phyloP scores from a whole-genome alignment of 2,888 invertebrate genomes.

The Ectemnius lituratus region DNA sequence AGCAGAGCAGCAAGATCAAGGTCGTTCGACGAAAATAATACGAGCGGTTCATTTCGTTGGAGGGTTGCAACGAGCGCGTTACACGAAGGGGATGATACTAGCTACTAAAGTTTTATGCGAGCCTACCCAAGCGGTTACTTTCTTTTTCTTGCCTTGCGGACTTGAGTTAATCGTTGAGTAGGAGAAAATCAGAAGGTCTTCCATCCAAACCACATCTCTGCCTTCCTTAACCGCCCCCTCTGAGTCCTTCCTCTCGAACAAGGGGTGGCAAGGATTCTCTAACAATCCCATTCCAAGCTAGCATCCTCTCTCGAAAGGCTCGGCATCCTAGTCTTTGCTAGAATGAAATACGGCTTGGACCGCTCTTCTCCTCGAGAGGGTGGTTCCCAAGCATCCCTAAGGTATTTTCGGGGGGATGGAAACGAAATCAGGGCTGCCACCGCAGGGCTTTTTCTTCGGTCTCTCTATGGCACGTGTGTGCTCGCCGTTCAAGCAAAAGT shows the following conservation, averaged over 20 bases:
- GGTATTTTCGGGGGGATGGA: constrained; percentile 39
- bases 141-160: not conserved
- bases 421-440: constrained; percentile 32
- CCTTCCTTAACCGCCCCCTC: not conserved
- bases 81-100: too few relatives aligned
- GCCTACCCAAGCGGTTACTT: not conserved
- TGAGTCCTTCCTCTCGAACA: not conserved
- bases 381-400: constrained; percentile 16
- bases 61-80: not conserved
- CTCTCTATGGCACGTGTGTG: constrained; percentile 47
- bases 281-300: constrained; percentile 38
- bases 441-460: constrained; percentile 32
- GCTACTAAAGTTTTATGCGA: not conserved
- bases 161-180: constrained; percentile 15
- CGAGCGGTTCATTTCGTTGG: not conserved
- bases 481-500: constrained; percentile 23
- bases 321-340: constrained; percentile 11
- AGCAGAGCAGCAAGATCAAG: not conserved
- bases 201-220: not conserved
- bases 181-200: constrained; percentile 28
- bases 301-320: constrained; percentile 18
- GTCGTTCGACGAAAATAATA: constrained; percentile 14
- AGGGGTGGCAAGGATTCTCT: not conserved
- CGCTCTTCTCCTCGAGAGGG: constrained; percentile 2
- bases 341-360: constrained; percentile 46